Evolutionary conservation across 2,888 invertebrate genomes (phyloP).

Genomic region (Chrysodeixis includens): DNA sequence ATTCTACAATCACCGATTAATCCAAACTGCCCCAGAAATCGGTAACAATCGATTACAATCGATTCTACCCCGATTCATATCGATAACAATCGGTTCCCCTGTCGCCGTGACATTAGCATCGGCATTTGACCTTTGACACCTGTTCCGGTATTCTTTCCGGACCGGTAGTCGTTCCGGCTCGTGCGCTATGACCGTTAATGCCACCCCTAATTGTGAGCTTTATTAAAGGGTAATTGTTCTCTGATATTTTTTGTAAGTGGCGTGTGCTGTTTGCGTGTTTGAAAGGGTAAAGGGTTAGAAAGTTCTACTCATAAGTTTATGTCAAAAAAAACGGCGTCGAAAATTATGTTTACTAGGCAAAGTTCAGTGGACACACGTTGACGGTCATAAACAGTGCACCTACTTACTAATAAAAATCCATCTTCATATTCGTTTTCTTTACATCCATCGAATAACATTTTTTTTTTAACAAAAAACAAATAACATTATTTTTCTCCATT

Average conservation of each 20-base stretch:
- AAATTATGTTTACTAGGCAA: no score
- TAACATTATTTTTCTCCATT: no score
- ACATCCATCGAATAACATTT: no score
- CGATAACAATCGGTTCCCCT: slow-evolving; percentile 14
- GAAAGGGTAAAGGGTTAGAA: slow-evolving; percentile 9
- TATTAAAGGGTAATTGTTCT: slow-evolving; percentile 28
- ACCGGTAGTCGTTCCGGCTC: slow-evolving; percentile 66
- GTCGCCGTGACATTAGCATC: slow-evolving; percentile 48
- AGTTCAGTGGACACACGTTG: no score
- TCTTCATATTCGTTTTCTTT: no score
- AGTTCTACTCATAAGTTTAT: no score
- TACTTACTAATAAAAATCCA: no score
- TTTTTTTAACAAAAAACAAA: no score
- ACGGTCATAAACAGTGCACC: no score
- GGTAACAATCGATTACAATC: slow-evolving; percentile 9
- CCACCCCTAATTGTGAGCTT: slow-evolving; percentile 49
- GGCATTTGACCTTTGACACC: slow-evolving; percentile 63
- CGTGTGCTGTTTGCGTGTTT: slow-evolving; percentile 9
- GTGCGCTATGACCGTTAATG: slow-evolving; percentile 61
- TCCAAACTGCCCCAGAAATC: slow-evolving; percentile 30
- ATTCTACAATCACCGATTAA: slow-evolving; percentile 7
- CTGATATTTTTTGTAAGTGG: slow-evolving; percentile 11
- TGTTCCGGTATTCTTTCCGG: slow-evolving; percentile 61
- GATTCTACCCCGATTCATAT: not conserved
- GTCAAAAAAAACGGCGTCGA: no score